Conservation (phyloP, 2,113 vertebrate species). For the Corapipo altera region DNA sequence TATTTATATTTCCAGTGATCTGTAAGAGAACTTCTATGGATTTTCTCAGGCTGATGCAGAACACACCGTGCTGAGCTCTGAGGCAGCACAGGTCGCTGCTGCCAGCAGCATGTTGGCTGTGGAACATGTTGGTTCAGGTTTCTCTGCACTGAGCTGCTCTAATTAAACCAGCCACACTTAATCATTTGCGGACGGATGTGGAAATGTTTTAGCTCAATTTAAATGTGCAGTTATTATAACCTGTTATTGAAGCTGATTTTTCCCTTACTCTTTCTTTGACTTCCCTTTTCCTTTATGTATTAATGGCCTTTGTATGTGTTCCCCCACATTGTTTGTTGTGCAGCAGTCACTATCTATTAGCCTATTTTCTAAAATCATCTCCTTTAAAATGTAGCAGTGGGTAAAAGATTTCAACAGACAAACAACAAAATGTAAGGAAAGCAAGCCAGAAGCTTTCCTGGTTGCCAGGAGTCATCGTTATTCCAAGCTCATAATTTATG, state of each 20-base stretch:
- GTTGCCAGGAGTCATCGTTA: not conserved
- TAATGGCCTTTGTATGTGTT: not conserved
- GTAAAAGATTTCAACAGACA: not conserved
- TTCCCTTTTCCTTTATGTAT: not conserved
- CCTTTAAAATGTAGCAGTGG: not conserved
- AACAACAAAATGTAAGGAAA: not conserved
- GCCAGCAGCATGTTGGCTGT: not conserved
- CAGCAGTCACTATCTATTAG: not conserved
- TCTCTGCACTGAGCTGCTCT: not conserved
- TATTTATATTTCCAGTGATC: not conserved
- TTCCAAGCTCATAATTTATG: not conserved
- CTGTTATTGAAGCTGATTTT: not conserved
- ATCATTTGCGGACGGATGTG: not conserved
- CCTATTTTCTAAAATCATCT: not conserved
- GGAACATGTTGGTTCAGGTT: accelerated
- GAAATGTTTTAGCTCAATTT: not conserved
- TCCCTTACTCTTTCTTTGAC: not conserved
- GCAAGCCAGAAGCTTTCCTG: not conserved
- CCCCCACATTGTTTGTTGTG: not conserved
- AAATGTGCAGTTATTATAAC: not conserved
- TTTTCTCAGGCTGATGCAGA: not conserved
- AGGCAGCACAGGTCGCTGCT: not conserved
- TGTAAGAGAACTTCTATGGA: not conserved
- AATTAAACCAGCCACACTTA: not conserved
- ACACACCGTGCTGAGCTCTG: accelerated